Evolutionary conservation across 2,888 invertebrate genomes (phyloP), one percentile per base, ranked within the genome.

Genomic region (Melangyna quadrimaculata): DNA sequence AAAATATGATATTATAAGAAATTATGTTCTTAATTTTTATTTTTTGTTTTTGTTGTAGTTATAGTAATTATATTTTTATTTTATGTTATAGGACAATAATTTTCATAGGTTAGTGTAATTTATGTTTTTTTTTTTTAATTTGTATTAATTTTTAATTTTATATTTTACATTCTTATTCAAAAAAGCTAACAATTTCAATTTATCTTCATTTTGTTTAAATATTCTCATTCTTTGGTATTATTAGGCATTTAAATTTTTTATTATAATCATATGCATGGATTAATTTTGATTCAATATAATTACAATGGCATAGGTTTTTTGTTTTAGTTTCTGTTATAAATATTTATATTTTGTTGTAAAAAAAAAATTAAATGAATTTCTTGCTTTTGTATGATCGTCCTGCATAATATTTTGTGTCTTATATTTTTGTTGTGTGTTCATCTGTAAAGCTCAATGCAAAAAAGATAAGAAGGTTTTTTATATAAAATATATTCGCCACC

Each of bases 171-270:
- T 83, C 87, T 84, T 87, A 86, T 77, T 86, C 81, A 77, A 87
- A 87, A 82, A 87, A 83, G 87, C 87, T 83, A 87, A 87, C 83
- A 87, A 87, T 79, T 82, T 86, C 67, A 74, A 79, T 87, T n/a
- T 59, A 73, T 78, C 83, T 83, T 81, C 88, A 87, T 89, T 87
- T 88, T 86, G 82, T 61, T 78, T 83, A 84, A 79, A 45, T 51
- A 51, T 65, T 90, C 89, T 89, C 89, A 65, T 61, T 72, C 65
- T 87, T 78, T 81, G 71, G 63, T 81, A 69, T 75, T 59, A 51
- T 72, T 80, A 87, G 80, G 84, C 89, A 78, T 89, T 89, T 89
- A 89, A 89, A 88, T 87, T 88, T 88, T 88, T 75, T 63, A 43
- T 67, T 82, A 72, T 78, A 67, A 45, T 71, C 57, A 63, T 70